Base-by-base conservation (phyloP, 2,888 invertebrate species). In the Agrotis ipsilon region DNA sequence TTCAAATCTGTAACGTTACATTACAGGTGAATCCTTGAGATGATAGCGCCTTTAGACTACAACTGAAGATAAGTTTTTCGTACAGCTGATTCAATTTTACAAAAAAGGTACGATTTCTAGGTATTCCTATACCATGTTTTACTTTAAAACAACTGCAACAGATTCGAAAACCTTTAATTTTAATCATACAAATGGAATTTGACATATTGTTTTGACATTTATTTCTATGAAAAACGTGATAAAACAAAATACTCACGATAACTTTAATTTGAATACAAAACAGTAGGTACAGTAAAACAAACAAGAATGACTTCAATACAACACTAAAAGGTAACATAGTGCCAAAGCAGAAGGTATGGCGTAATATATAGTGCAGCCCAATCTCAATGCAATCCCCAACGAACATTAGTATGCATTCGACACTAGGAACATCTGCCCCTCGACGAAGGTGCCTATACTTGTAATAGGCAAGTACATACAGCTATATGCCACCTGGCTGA, bases 391-490 rank as follows among this genome's bases (percentile, higher is more conserved):
- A 72, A 73, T 61, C 43, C 55, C 65, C 18, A 61, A 2, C 11
- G 59, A 43, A 70, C 69, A 82, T 82, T 82, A 75, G 75, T 80
- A 82, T 82, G 83, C 83, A 82, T 78, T 70, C 72, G 73, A 67
- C 65, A 60, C 69, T 32, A 55, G 68, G 46, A 76, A 55, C 73
- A 81, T 64, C 78, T 75, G 82, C 52, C 48, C 32, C 61, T 32
- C 7, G 11, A n/a, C 32, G 54, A 39, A 39, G 39, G 39, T 39
- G 39, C 11, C 39, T 45, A 68, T 24, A 61, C 13, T 58, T 68
- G 27, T 68, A 64, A 18, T 54, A 58, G 39, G 7, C 27, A 72
- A 11, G 32, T 45, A 24, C 1, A 18, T 58, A 66, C 32, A 27
- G 1, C 39, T 39, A 39, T 39, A 39, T 39, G 39, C 11, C 9